These are phyloP conservation scores for Sacculina carcini DNA, from an alignment of 2,888 invertebrate genomes.

Conservation along the genomic window DNA sequence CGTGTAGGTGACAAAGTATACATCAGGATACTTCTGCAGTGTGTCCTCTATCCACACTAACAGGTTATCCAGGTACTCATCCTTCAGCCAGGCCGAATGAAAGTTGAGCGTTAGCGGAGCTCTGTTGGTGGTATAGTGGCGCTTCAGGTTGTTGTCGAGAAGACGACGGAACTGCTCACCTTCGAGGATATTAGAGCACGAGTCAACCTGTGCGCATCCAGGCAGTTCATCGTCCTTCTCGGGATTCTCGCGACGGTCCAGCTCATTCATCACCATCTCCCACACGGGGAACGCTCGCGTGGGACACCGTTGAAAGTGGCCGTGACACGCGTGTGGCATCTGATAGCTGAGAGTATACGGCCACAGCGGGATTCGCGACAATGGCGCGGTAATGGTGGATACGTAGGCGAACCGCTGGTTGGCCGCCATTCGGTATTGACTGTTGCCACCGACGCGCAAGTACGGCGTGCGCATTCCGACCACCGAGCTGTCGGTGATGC, in stretches of 20 bases:
- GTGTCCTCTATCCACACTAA: slow-evolving; percentile 79
- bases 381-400: slow-evolving; percentile 72
- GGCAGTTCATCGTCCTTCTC: slow-evolving; percentile 63
- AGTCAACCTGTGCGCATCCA: slow-evolving; percentile 76
- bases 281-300: slow-evolving; percentile 77
- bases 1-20: slow-evolving; percentile 86
- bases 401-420: slow-evolving; percentile 85
- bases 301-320: slow-evolving; percentile 68
- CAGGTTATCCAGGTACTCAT: slow-evolving; percentile 74
- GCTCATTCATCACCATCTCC: slow-evolving; percentile 88
- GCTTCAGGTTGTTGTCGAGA: slow-evolving; percentile 73
- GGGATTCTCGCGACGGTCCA: slow-evolving; percentile 73
- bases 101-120: slow-evolving; percentile 70
- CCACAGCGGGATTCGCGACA: slow-evolving; percentile 79
- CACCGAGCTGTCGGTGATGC: slow-evolving; percentile 67
- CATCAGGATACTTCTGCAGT: slow-evolving; percentile 55
- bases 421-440: slow-evolving; percentile 92
- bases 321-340: slow-evolving; percentile 81
- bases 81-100: slow-evolving; percentile 81
- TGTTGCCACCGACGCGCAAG: slow-evolving; percentile 72
- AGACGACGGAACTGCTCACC: slow-evolving; percentile 86
- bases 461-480: slow-evolving; percentile 75
- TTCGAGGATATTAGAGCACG: slow-evolving; percentile 68
- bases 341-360: slow-evolving; percentile 96
- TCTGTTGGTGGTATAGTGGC: slow-evolving; percentile 68